phyloP scores from a whole-genome alignment of 2,888 invertebrate genomes.

The Tinea trinotella region DNA sequence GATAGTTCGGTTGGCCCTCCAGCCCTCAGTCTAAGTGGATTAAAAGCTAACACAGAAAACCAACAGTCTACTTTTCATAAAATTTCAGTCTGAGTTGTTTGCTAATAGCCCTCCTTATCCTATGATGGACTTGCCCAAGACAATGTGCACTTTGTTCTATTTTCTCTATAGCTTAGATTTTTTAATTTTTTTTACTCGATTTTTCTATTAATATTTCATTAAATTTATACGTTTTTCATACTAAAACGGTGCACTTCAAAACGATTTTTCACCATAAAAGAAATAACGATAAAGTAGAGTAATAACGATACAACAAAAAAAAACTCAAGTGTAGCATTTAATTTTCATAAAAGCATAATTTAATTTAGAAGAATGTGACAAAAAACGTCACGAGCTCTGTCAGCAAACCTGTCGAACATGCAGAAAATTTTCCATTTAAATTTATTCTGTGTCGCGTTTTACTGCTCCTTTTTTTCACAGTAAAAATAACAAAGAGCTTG shows the following conservation, averaged over 20 bases:
- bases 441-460: neutral
- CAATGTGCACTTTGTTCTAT: neutral
- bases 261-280: no score
- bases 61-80: constrained; percentile 13
- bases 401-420: constrained; percentile 3
- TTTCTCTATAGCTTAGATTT: no score
- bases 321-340: neutral
- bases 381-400: neutral
- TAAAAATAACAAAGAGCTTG: constrained; percentile 16
- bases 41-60: constrained; percentile 27
- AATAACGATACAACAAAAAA: neutral
- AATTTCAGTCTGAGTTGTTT: constrained; percentile 4
- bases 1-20: constrained; percentile 9
- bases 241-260: no score
- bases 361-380: neutral
- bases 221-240: no score
- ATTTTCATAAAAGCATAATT: constrained; percentile 1
- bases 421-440: constrained; percentile 5
- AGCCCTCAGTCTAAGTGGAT: constrained; percentile 29
- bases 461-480: constrained; percentile 11
- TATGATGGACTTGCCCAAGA: neutral
- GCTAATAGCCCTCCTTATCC: neutral
- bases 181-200: no score
- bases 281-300: no score
- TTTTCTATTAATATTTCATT: no score